These are phyloP conservation scores for Drosophila neonasuta DNA, from an alignment of 2,888 invertebrate species.

Conservation along the genomic window DNA sequence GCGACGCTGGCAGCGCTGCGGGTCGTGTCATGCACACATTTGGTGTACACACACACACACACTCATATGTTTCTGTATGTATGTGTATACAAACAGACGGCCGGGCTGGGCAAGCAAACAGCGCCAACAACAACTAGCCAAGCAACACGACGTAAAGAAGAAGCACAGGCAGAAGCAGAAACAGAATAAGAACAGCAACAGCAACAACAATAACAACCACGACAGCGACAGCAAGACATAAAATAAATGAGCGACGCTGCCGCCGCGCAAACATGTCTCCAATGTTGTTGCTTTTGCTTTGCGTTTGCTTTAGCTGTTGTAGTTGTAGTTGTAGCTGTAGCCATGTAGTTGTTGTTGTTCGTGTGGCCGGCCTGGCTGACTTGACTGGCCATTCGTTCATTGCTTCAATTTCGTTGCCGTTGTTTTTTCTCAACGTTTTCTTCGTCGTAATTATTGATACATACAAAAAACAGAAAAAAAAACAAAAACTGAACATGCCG, in stretches of 20 bases:
- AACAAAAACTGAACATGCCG: slow-evolving; percentile 47
- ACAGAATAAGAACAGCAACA: slow-evolving; percentile 27
- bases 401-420: slow-evolving; percentile 55
- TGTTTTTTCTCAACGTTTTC: slow-evolving; percentile 45
- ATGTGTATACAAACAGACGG: slow-evolving; percentile 29
- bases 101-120: slow-evolving; percentile 49
- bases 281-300: slow-evolving; percentile 41
- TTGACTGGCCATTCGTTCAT: slow-evolving; percentile 51
- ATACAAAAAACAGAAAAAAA: slow-evolving; percentile 48
- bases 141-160: slow-evolving; percentile 32
- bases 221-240: slow-evolving; percentile 60
- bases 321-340: slow-evolving; percentile 32
- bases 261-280: slow-evolving; percentile 69
- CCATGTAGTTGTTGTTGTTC: slow-evolving; percentile 37
- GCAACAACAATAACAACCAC: slow-evolving; percentile 30
- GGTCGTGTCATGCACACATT: slow-evolving; percentile 72
- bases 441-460: slow-evolving; percentile 72
- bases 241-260: slow-evolving; percentile 75
- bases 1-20: slow-evolving; percentile 56
- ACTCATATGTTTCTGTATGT: slow-evolving; percentile 5
- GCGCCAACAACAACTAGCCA: slow-evolving; percentile 53
- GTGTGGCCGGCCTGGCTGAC: slow-evolving; percentile 36
- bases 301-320: slow-evolving; percentile 31
- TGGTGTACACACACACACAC: slow-evolving; percentile 34
- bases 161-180: slow-evolving; percentile 21